Conservation (phyloP, 2,113 vertebrate genomes). For the Naja naja region DNA sequence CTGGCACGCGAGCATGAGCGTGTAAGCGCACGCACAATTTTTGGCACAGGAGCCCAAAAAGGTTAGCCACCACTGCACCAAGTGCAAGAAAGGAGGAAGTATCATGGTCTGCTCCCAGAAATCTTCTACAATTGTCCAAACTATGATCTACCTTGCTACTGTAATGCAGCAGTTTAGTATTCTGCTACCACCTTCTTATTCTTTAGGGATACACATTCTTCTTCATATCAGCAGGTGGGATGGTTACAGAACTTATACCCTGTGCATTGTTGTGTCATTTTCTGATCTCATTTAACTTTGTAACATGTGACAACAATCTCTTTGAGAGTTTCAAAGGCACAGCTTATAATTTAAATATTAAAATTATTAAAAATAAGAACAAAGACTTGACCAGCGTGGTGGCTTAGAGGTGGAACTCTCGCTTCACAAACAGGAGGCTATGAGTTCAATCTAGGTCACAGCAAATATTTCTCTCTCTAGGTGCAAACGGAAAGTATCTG, state of each 20-base stretch:
- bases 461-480: too few species aligned
- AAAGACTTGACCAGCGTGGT: neutral
- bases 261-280: neutral
- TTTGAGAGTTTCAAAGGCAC: neutral
- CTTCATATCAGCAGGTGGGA: neutral
- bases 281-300: neutral
- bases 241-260: neutral
- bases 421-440: too few species aligned
- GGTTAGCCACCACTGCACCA: too few species aligned
- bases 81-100: neutral
- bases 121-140: neutral
- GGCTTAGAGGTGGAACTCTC: neutral
- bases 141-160: neutral
- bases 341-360: neutral
- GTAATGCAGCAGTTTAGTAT: neutral
- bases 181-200: neutral
- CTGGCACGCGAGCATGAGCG: too few species aligned
- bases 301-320: neutral
- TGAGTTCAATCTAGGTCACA: too few species aligned
- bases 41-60: too few species aligned
- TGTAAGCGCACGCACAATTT: too few species aligned
- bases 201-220: neutral
- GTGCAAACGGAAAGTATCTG: too few species aligned
- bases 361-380: neutral
- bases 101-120: neutral